Percentiles rank a stretch among this genome's conserved stretches.
phyloP scores from a whole-genome alignment of 2,113 vertebrate species.

The Motacilla tschutschensis region DNA sequence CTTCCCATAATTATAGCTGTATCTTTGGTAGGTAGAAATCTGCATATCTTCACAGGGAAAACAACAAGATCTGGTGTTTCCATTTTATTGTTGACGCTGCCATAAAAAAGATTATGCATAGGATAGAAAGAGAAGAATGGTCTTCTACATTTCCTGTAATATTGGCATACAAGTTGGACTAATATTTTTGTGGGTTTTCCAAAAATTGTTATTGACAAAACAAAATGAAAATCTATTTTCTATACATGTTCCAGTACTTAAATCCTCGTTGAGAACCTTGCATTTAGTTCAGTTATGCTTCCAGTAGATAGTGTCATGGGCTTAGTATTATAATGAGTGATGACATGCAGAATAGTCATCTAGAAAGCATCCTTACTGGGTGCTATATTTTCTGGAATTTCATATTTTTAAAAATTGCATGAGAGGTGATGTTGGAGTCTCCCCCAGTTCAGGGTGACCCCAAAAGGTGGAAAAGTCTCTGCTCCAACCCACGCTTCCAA shows the following conservation, averaged over 20 bases:
- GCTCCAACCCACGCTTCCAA: too few relatives aligned
- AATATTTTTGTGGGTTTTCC: not conserved
- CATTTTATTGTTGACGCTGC: not conserved
- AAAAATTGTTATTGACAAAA: conserved; percentile 13
- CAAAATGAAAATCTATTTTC: conserved; percentile 28
- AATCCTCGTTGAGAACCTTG: conserved; percentile 15
- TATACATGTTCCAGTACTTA: not conserved
- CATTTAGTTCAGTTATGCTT: not conserved
- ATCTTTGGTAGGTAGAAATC: not conserved
- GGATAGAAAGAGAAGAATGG: conserved; percentile 37
- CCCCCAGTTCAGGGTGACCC: too few relatives aligned
- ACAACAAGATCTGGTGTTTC: not conserved
- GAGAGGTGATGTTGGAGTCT: too few relatives aligned
- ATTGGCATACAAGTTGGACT: not conserved
- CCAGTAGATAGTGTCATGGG: not conserved
- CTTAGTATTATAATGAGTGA: not conserved
- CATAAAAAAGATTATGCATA: not conserved
- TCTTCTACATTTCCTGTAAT: conserved; percentile 20
- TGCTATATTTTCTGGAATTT: not conserved
- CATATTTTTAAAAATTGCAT: not conserved
- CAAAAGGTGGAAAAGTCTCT: too few relatives aligned
- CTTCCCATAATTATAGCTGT: conserved; percentile 18
- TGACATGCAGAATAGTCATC: not conserved
- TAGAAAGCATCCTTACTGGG: not conserved
- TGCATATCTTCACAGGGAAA: not conserved